These are phyloP conservation scores for Aphidius ervi DNA, from an alignment of 1,140 invertebrate species.

Conservation along the genomic window DNA sequence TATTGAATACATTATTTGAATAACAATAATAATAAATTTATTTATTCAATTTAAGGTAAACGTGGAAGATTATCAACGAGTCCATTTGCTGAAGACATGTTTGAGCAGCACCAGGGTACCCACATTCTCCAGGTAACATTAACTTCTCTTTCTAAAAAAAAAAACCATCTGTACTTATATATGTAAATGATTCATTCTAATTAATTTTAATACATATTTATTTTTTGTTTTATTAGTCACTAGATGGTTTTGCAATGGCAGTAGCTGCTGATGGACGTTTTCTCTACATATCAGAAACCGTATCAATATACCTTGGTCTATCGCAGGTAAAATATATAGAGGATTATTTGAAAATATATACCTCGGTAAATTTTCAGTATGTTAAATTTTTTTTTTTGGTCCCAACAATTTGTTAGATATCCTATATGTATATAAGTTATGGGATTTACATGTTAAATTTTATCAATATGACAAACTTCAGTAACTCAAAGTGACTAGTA, in stretches of 20 bases:
- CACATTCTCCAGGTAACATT: slow-evolving; percentile 87
- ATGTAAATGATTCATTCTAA: no score
- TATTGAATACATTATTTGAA: slow-evolving; percentile 21
- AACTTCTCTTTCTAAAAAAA: background rate
- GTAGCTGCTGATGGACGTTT: slow-evolving; percentile 93
- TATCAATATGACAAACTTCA: no score
- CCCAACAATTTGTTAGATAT: no score
- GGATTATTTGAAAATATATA: background rate
- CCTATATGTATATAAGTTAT: no score
- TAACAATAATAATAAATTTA: slow-evolving; percentile 12
- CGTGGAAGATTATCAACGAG: slow-evolving; percentile 60
- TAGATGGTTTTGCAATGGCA: slow-evolving; percentile 94
- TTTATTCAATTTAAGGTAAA: slow-evolving; percentile 60
- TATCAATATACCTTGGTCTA: slow-evolving; percentile 96
- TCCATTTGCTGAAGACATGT: slow-evolving; percentile 75
- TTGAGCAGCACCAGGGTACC: slow-evolving; percentile 94
- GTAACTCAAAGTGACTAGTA: no score
- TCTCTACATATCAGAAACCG: slow-evolving; percentile 97
- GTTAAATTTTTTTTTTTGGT: no score
- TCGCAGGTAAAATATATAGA: slow-evolving; percentile 77
- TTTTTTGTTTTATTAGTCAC: slow-evolving; percentile 65
- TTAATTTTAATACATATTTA: no score
- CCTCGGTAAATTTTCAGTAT: background rate
- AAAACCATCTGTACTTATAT: background rate
- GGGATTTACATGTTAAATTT: no score